phyloP scores from a whole-genome alignment of 2,888 invertebrate species.

The Cryptops parisi region DNA sequence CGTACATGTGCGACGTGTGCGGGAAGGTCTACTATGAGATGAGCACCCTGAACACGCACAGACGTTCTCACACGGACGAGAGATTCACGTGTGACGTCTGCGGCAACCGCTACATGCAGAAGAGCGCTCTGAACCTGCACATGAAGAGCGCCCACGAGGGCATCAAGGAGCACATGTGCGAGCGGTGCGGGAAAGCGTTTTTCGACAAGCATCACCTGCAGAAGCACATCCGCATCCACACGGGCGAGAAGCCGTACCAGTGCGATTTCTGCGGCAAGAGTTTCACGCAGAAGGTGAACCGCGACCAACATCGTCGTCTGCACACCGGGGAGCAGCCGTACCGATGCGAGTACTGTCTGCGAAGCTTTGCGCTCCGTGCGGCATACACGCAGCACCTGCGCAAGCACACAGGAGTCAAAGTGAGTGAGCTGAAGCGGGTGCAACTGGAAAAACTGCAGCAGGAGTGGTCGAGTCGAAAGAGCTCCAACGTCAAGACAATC shows the following conservation, averaged over 20 bases:
- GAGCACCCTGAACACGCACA: conserved; percentile 12
- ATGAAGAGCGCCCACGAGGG: conserved; percentile 14
- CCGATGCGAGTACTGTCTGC: conserved; percentile 37
- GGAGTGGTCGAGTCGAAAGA: conserved; percentile 1
- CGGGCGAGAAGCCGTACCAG: conserved; percentile 17
- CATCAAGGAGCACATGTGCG: conserved; percentile 14
- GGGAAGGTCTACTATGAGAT: conserved; percentile 13
- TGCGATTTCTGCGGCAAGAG: conserved; percentile 44
- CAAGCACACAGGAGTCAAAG: conserved; percentile 12
- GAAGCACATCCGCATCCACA: conserved; percentile 13
- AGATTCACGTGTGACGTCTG: conserved; percentile 9
- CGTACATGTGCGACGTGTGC: conserved; percentile 14
- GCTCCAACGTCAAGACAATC: too few species aligned
- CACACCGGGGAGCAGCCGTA: conserved; percentile 38
- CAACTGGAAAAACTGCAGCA: conserved; percentile 10
- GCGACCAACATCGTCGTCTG: conserved; percentile 37
- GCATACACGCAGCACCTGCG: conserved; percentile 11
- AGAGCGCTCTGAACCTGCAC: conserved; percentile 11
- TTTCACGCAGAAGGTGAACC: conserved; percentile 41
- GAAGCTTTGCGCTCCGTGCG: conserved; percentile 9
- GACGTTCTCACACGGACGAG: conserved; percentile 11
- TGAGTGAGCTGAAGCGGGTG: conserved; percentile 8
- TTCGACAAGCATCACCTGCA: conserved; percentile 13
- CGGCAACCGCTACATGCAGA: conserved; percentile 13
- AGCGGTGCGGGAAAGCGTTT: conserved; percentile 12